Evolutionary conservation across 2,113 vertebrate species (phyloP).

Genomic region (Dolichallabes microphthalmus): DNA sequence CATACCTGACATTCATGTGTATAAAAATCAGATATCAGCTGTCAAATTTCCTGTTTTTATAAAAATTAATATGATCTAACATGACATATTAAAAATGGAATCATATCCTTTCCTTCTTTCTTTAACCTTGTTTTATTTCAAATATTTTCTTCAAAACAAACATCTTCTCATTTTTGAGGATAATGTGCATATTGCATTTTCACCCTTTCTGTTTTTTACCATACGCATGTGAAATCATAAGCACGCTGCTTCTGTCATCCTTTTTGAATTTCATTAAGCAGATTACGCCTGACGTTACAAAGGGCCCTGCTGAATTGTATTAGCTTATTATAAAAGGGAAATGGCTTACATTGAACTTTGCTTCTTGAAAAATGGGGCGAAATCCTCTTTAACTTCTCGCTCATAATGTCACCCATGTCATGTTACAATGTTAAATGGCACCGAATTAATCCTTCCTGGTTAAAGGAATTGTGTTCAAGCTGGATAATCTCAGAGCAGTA

Average conservation of each 20-base stretch:
- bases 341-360: constrained; percentile 45
- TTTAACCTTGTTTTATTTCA: not conserved
- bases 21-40: not conserved
- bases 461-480: constrained; percentile 50
- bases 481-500: constrained; percentile 48
- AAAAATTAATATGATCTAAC: not conserved
- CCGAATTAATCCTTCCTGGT: constrained; percentile 54
- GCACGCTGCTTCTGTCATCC: constrained; percentile 16
- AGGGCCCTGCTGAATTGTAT: constrained; percentile 39
- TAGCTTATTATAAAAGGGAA: constrained; percentile 43
- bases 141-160: not conserved
- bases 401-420: constrained; percentile 50
- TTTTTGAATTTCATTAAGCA: constrained; percentile 46
- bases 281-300: constrained; percentile 46
- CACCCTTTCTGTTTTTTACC: not conserved
- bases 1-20: not conserved
- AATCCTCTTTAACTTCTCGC: constrained; percentile 50
- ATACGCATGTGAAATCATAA: constrained; percentile 3
- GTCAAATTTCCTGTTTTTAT: not conserved
- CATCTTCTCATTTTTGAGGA: not conserved
- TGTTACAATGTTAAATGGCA: constrained; percentile 54
- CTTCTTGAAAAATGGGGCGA: constrained; percentile 32
- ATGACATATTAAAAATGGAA: not conserved
- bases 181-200: constrained; percentile 1
- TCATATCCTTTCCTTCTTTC: not conserved